Evolutionary conservation across 1,140 invertebrate species (phyloP).

Genomic region (Tetragonula clypearis): DNA sequence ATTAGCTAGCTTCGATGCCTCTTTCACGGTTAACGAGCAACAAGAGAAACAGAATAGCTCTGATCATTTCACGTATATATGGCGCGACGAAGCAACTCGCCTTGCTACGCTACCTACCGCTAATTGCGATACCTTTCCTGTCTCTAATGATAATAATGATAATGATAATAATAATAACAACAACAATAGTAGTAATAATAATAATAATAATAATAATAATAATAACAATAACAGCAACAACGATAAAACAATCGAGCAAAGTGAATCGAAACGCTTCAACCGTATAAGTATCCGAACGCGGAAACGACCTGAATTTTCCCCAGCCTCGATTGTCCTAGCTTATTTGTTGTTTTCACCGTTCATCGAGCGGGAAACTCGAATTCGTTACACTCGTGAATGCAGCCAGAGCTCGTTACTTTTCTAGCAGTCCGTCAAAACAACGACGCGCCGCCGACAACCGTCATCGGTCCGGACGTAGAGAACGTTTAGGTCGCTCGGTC

Average conservation of each 20-base stretch:
- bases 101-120: not conserved
- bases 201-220: no score
- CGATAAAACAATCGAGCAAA: not conserved
- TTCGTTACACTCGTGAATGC: slow-evolving; percentile 30
- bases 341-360: not conserved
- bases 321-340: not conserved
- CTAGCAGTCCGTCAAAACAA: slow-evolving; percentile 23
- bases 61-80: not conserved
- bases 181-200: not conserved
- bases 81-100: not conserved
- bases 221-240: not conserved
- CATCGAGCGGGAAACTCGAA: not conserved
- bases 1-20: not conserved
- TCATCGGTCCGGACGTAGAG: not conserved
- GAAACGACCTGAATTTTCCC: slow-evolving; percentile 16
- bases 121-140: not conserved
- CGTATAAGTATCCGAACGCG: not conserved
- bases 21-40: not conserved
- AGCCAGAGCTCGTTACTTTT: not conserved
- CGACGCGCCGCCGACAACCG: not conserved
- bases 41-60: not conserved
- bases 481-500: slow-evolving; percentile 31
- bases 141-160: not conserved
- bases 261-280: not conserved
- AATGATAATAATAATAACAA: not conserved